These are phyloP conservation scores for Antrozous pallidus DNA, from an alignment of 2,797 vertebrate species.

Conservation along the genomic window DNA sequence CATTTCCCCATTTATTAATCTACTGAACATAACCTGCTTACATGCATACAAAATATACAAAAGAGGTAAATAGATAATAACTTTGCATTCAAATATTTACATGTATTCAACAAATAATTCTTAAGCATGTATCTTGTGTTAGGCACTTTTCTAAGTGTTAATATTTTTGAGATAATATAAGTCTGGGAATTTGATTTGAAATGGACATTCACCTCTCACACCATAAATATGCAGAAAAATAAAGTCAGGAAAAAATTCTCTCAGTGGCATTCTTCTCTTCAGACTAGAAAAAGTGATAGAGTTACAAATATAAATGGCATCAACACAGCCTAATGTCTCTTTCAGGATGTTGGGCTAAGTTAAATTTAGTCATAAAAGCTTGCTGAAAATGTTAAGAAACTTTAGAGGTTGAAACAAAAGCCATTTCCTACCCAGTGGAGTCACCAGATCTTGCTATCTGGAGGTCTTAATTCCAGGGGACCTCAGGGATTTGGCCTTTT, in stretches of 20 bases:
- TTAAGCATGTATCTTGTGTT: neutral
- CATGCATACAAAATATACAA: neutral
- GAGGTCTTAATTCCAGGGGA: neutral
- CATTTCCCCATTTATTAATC: neutral
- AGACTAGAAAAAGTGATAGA: neutral
- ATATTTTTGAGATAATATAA: neutral
- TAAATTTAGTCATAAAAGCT: neutral
- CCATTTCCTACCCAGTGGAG: constrained; percentile 80
- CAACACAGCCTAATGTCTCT: neutral
- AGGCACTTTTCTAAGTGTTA: neutral
- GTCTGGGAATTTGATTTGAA: neutral
- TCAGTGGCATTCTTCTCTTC: neutral
- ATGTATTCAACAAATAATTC: neutral
- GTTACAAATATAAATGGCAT: neutral
- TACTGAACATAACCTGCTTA: neutral
- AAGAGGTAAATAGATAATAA: neutral
- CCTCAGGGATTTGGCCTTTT: neutral
- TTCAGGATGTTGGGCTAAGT: neutral
- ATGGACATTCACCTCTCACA: neutral
- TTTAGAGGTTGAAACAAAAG: neutral
- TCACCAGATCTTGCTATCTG: constrained; percentile 51
- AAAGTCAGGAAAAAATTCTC: neutral
- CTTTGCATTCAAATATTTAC: neutral
- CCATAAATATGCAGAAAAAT: constrained; percentile 8
- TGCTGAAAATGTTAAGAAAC: neutral